Conservation (phyloP, 2,888 invertebrate genomes). For the Leistus spinibarbis region DNA sequence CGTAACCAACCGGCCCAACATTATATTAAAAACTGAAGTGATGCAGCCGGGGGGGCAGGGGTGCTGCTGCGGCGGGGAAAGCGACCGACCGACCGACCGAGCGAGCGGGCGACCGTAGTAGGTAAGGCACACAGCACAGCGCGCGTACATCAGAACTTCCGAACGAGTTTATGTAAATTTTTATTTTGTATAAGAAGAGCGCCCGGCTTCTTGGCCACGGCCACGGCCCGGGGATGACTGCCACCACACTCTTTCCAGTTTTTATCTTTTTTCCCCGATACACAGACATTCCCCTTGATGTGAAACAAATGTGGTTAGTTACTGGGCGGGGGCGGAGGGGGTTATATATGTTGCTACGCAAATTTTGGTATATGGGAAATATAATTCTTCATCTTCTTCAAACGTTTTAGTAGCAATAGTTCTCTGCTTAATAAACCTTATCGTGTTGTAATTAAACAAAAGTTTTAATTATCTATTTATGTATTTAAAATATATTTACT, state of each 20-base stretch:
- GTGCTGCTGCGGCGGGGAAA: not conserved
- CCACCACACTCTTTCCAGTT: conserved; percentile 31
- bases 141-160: not conserved
- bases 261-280: not conserved
- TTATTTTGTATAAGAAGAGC: conserved; percentile 25
- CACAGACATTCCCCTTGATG: not conserved
- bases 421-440: no score
- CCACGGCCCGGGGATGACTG: no score
- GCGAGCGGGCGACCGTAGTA: not conserved
- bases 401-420: no score
- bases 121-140: not conserved
- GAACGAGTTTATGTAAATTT: conserved; percentile 33
- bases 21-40: conserved; percentile 38
- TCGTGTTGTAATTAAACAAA: no score
- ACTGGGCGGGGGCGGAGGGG: no score
- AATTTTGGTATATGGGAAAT: no score
- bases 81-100: not conserved
- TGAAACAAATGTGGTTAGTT: not conserved
- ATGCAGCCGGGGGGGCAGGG: conserved; percentile 5
- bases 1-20: conserved; percentile 24
- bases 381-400: no score
- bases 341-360: no score
- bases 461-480: no score
- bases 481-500: no score
- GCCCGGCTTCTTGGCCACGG: not conserved